Conservation (phyloP, 2,113 vertebrate species). For the Gadus chalcogrammus region DNA sequence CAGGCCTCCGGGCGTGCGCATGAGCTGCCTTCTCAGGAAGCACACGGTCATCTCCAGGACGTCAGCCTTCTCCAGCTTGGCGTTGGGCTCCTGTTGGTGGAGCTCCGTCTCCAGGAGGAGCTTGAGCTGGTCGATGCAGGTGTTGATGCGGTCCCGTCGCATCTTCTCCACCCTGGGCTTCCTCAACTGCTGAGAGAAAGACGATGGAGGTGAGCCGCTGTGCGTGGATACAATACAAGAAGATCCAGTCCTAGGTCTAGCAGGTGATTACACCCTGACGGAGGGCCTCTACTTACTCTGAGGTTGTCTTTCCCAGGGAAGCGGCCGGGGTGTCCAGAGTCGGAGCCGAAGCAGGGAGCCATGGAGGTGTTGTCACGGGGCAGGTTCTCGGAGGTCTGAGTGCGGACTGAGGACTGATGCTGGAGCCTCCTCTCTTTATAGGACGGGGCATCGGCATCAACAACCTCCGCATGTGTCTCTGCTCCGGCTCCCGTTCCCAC, state of each 20-base stretch:
- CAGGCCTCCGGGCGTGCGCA: slow-evolving; percentile 32
- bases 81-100: slow-evolving; percentile 71
- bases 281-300: slow-evolving; percentile 50
- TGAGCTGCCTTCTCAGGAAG: slow-evolving; percentile 49
- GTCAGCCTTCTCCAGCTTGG: slow-evolving; percentile 77
- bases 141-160: slow-evolving; percentile 73
- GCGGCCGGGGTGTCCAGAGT: slow-evolving; percentile 37
- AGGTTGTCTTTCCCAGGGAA: slow-evolving; percentile 59
- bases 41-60: slow-evolving; percentile 74
- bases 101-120: slow-evolving; percentile 69
- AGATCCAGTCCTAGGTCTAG: neutral
- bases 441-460: slow-evolving; percentile 62
- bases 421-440: slow-evolving; percentile 49
- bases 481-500: slow-evolving; percentile 65
- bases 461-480: slow-evolving; percentile 61
- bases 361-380: neutral
- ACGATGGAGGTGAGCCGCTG: slow-evolving; percentile 10
- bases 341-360: slow-evolving; percentile 27
- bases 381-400: neutral
- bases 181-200: slow-evolving; percentile 58
- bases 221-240: neutral
- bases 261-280: neutral
- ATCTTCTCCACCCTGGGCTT: slow-evolving; percentile 77
- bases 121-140: slow-evolving; percentile 74
- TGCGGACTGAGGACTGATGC: slow-evolving; percentile 40